A percentile compares a stretch with the other conserved stretches of the same genome.
These are phyloP conservation scores for Aurelia aurita DNA, from an alignment of 30 jellyfish, hydroid and myxozoan species.

Conservation along the genomic window DNA sequence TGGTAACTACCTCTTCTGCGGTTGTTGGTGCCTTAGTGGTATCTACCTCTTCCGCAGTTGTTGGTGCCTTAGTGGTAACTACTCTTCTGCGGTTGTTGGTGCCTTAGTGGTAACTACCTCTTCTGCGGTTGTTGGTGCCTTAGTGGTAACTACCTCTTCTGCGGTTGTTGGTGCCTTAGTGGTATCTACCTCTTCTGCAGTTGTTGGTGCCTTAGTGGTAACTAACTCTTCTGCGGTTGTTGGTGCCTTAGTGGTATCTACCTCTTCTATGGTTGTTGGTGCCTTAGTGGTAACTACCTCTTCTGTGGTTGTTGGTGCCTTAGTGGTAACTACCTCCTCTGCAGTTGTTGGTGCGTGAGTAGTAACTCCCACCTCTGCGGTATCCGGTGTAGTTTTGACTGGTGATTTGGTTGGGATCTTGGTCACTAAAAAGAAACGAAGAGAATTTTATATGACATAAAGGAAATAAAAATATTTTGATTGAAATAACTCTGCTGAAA, in stretches of 20 bases:
- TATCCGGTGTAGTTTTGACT: no score
- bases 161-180: slow-evolving; percentile 1
- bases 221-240: slow-evolving; percentile 12
- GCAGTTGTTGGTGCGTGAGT: neutral
- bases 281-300: neutral
- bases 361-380: neutral
- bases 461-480: no score
- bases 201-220: slow-evolving; percentile 40
- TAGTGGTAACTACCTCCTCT: neutral
- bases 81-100: slow-evolving; percentile 4
- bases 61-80: slow-evolving; percentile 15
- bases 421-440: no score
- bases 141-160: neutral
- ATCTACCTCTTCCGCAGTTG: slow-evolving; percentile 20
- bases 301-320: slow-evolving; percentile 3
- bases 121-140: slow-evolving; percentile 32
- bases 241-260: neutral
- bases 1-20: neutral
- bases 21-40: slow-evolving; percentile 17
- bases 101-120: slow-evolving; percentile 15
- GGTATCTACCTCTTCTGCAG: neutral
- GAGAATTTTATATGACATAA: no score
- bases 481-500: no score
- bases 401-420: no score
- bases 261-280: neutral